These are phyloP conservation scores for Chelon auratus DNA, from an alignment of 2,797 vertebrate species.

Conservation along the genomic window DNA sequence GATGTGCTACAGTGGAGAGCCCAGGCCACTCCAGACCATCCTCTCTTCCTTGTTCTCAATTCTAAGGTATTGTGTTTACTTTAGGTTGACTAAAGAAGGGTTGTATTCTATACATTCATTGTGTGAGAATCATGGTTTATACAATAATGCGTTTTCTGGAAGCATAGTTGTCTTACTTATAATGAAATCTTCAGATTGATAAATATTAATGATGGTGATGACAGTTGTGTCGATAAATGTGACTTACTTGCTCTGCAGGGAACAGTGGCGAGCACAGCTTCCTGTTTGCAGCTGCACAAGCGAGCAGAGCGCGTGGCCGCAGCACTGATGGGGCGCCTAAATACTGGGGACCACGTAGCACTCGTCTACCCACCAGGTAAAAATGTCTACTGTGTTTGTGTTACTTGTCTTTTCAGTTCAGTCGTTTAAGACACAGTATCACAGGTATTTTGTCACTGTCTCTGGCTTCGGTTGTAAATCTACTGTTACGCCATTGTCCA, in stretches of 20 bases:
- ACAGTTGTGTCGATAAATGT: background rate
- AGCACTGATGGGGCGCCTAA: conserved; percentile 89
- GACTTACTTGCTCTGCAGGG: conserved; percentile 81
- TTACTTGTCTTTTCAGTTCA: background rate
- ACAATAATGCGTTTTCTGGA: background rate
- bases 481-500: background rate
- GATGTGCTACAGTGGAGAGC: conserved; percentile 97
- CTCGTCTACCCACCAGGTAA: conserved; percentile 92
- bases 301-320: conserved; percentile 92
- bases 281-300: conserved; percentile 95
- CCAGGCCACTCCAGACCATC: conserved; percentile 95
- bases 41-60: conserved; percentile 92
- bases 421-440: background rate
- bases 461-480: background rate
- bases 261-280: conserved; percentile 90
- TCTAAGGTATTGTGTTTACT: conserved; percentile 86
- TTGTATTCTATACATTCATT: background rate
- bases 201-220: conserved; percentile 1
- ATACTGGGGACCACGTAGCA: conserved; percentile 93
- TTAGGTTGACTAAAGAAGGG: background rate
- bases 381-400: background rate
- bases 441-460: background rate
- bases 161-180: background rate
- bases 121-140: background rate
- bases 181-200: background rate